Base-by-base conservation (phyloP, 2,113 vertebrate genomes). In the Lepus timidus region DNA sequence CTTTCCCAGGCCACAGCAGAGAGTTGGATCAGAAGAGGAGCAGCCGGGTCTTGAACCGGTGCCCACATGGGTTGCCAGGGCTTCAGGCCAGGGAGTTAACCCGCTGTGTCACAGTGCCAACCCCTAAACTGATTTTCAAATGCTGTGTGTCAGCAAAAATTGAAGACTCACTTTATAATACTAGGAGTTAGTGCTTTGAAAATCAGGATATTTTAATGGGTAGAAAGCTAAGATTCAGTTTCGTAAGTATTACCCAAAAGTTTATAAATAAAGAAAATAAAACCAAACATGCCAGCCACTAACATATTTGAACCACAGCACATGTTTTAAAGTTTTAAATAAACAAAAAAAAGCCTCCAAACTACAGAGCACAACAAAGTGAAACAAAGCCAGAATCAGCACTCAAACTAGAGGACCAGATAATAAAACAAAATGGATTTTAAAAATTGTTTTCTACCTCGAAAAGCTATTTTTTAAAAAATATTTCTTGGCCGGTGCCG, bases 361-460 rank as follows among this genome's bases (percentile, higher is more conserved):
- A 74, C 9, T 74, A 64, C 55, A 55, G 70, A 58, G 10, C 27
- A 85, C 10, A 80, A 80, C 39, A 85, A 95, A 70, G n/a, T 79
- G 49, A 90, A 88, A 94, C 22, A 71, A 93, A 88, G 58, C 4
- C 64, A 92, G 22, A 89, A 87, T 86, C 20, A 84, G 52, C 92
- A 90, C 29, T 92, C 39, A 70, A 79, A 92, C 52, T 49, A 65
- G 20, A 90, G 29, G 19, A 11, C 14, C 11, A 83, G 33, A 25
- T 49, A 80, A 76, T 39, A 94, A 89, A 79, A 73, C 71, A 73
- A 71, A 86, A 80, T 51, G 44, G 27, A 85, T 88, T 75, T 65
- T 20, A 95, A 85, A 92, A 91, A 68, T 12, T 49, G 3, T 92
- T 93, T 88, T 87, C 39, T 62, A 94, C 27, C 16, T 95, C 94